These are phyloP conservation scores for Thripadectes ignobilis DNA, from an alignment of 2,797 vertebrate genomes.

Conservation along the genomic window DNA sequence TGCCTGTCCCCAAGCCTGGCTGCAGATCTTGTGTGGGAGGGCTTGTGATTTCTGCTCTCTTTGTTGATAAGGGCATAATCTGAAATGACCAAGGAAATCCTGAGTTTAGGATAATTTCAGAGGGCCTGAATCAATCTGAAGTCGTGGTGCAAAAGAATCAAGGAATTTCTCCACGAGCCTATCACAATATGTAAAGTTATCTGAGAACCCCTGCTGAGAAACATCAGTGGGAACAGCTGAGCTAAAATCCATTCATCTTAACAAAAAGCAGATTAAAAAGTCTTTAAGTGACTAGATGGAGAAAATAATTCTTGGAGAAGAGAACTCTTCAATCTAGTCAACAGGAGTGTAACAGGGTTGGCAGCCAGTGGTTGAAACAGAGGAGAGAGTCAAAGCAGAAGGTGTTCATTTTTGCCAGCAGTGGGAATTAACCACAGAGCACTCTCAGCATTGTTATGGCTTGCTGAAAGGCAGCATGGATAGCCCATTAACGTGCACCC, in stretches of 20 bases:
- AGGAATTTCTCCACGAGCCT: neutral
- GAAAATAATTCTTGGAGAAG: neutral
- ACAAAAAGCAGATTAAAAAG: constrained; percentile 46
- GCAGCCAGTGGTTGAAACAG: neutral
- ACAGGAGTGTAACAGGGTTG: neutral
- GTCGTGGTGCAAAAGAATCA: neutral
- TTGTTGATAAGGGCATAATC: neutral
- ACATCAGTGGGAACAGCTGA: neutral
- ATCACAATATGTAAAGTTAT: neutral
- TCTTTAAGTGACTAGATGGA: constrained; percentile 5
- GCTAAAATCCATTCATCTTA: constrained; percentile 6
- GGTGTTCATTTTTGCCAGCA: constrained; percentile 22
- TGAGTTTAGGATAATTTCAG: neutral
- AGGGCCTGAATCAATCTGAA: neutral
- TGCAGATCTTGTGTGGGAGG: neutral
- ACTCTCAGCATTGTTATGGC: neutral
- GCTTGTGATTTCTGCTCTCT: neutral
- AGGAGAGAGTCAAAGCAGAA: neutral
- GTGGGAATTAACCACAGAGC: neutral
- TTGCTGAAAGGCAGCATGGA: constrained; percentile 25
- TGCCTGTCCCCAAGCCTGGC: neutral
- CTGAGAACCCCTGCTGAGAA: constrained; percentile 5
- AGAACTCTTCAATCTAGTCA: neutral
- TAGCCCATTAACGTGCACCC: neutral
- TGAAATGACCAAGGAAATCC: neutral